A percentile compares a stretch with the other conserved stretches of the same genome.
Conservation (phyloP, 2,888 invertebrate species). For the Periphyllus acericola region DNA sequence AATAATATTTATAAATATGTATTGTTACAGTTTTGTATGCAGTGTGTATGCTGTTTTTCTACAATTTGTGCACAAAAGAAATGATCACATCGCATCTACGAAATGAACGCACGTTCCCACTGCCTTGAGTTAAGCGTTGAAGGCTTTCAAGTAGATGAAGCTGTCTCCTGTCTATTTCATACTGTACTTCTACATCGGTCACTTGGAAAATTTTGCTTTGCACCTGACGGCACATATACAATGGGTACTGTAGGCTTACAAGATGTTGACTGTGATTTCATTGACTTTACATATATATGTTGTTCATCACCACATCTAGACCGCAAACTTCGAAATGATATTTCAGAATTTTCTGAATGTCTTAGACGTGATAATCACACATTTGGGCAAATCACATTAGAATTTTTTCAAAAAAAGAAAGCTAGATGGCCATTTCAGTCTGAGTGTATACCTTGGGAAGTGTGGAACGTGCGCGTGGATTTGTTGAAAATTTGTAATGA, state of each 20-base stretch:
- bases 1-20: slow-evolving; percentile 52
- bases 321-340: slow-evolving; percentile 78
- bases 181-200: slow-evolving; percentile 91
- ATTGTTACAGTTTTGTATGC: slow-evolving; percentile 58
- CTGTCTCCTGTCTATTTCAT: slow-evolving; percentile 90
- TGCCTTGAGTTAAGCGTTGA: slow-evolving; percentile 76
- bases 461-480: slow-evolving; percentile 95
- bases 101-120: slow-evolving; percentile 69
- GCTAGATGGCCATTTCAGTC: slow-evolving; percentile 88
- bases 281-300: slow-evolving; percentile 95
- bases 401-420: slow-evolving; percentile 93
- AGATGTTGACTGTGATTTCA: slow-evolving; percentile 97
- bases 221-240: slow-evolving; percentile 90
- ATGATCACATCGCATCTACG: slow-evolving; percentile 54
- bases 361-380: slow-evolving; percentile 77
- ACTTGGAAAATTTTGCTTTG: slow-evolving; percentile 90
- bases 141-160: slow-evolving; percentile 91
- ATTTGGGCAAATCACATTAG: slow-evolving; percentile 87
- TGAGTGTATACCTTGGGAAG: slow-evolving; percentile 97
- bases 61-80: slow-evolving; percentile 51
- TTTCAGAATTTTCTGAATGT: slow-evolving; percentile 81
- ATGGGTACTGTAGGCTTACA: slow-evolving; percentile 95
- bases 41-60: slow-evolving; percentile 49
- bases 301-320: slow-evolving; percentile 85
- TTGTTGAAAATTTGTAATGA: slow-evolving; percentile 86